phyloP scores from a whole-genome alignment of 2,113 vertebrate genomes.

The Limanda limanda region DNA sequence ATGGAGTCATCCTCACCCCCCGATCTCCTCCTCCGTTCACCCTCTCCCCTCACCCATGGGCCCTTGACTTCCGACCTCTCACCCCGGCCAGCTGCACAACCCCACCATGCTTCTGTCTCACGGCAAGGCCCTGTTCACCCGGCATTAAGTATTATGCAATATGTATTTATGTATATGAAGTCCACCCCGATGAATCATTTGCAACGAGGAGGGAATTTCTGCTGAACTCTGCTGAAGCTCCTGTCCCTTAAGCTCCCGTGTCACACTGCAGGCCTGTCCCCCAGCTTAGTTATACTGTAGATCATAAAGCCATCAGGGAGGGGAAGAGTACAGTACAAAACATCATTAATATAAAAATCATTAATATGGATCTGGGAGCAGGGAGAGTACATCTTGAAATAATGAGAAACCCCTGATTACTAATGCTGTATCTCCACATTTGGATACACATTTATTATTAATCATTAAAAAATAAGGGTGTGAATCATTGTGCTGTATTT shows the following conservation, averaged over 20 bases:
- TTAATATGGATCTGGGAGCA: conserved; percentile 66
- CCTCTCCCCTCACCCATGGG: conserved; percentile 7
- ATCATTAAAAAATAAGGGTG: conserved; percentile 32
- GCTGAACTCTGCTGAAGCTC: conserved; percentile 40
- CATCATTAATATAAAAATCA: conserved; percentile 73
- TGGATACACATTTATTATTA: conserved; percentile 58
- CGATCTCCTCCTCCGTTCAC: background rate
- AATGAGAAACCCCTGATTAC: conserved; percentile 68
- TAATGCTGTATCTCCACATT: conserved; percentile 42
- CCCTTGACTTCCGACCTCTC: conserved; percentile 23
- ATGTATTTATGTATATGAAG: conserved; percentile 60
- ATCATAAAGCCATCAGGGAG: conserved; percentile 58
- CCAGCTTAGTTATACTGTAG: conserved; percentile 36
- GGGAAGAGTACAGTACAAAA: conserved; percentile 51
- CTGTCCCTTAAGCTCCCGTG: conserved; percentile 41
- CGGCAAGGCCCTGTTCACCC: background rate
- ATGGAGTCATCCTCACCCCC: conserved; percentile 28
- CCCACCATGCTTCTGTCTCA: conserved; percentile 8
- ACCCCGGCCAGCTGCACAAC: conserved; percentile 17
- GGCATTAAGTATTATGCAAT: conserved; percentile 37
- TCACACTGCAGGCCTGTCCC: conserved; percentile 33
- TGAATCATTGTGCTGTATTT: conserved; percentile 11
- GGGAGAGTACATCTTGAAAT: conserved; percentile 52
- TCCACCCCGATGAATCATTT: conserved; percentile 37
- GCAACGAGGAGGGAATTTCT: conserved; percentile 32